Base-by-base conservation (phyloP, 1,140 invertebrate genomes). In the Nilaparvata lugens region DNA sequence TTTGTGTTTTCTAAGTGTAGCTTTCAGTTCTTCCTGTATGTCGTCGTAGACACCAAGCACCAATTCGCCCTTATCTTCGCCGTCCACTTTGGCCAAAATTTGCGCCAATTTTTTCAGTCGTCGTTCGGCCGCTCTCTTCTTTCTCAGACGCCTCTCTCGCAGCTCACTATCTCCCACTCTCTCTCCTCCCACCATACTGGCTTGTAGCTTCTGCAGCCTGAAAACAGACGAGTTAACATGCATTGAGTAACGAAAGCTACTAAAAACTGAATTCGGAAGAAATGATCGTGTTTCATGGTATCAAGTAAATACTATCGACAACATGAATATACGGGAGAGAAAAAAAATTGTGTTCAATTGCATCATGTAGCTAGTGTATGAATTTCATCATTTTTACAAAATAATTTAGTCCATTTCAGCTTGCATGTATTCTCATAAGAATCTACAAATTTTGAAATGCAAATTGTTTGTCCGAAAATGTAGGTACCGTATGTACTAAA, bases 181-280 rank as follows among this genome's bases (percentile, higher is more conserved):
- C 68, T 93, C 90, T 1, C 90, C 90, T 24, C 90, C 89, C 59
- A 91, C 86, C 77, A 93, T 81, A 63, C 83, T 79, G 42, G 83
- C 78, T 67, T 92, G 82, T 16, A 93, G 75, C 55, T 81, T 78
- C 69, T 87, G 78, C 38, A 90, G 74, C 65, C 84, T 85, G 62
- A 7, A 63, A 48, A 48, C 13, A 11, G 9, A 42, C n/a, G n/a
- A 11, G n/a, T 42, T n/a, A n/a, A n/a, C n/a, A n/a, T n/a, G n/a
- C n/a, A n/a, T n/a, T n/a, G n/a, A n/a, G n/a, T n/a, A n/a, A n/a
- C n/a, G n/a, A n/a, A n/a, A n/a, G n/a, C n/a, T n/a, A n/a, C n/a
- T n/a, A n/a, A n/a, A n/a, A n/a, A n/a, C n/a, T n/a, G n/a, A n/a
- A n/a, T n/a, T n/a, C n/a, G n/a, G n/a, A n/a, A n/a, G n/a, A n/a